Percentiles rank a stretch among this genome's conserved stretches.
Evolutionary conservation across 2,797 vertebrate species (phyloP).

Genomic region (Enteromius anoplus): DNA sequence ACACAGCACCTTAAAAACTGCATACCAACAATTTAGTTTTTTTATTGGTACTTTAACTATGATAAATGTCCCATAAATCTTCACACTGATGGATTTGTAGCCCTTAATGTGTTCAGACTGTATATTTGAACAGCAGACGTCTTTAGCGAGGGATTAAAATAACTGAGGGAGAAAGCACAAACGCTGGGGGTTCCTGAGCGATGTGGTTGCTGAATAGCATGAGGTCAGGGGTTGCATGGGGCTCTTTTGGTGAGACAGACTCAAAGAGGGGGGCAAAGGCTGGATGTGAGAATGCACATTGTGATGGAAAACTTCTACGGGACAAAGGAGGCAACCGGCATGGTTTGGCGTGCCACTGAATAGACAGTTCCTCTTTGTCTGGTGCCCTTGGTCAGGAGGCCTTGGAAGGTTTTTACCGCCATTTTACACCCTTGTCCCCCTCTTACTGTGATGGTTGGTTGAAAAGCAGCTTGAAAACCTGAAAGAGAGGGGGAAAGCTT

Average conservation of each 20-base stretch:
- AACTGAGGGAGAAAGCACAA: slow-evolving; percentile 60
- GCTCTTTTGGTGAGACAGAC: slow-evolving; percentile 64
- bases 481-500: slow-evolving; percentile 19
- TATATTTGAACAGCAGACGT: slow-evolving; percentile 51
- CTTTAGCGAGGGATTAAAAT: slow-evolving; percentile 63
- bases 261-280: slow-evolving; percentile 58
- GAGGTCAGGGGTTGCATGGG: slow-evolving; percentile 70
- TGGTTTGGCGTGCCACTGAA: slow-evolving; percentile 73
- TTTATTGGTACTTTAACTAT: background rate
- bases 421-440: slow-evolving; percentile 48
- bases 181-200: slow-evolving; percentile 72
- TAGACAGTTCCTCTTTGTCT: slow-evolving; percentile 78
- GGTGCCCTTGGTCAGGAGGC: slow-evolving; percentile 74
- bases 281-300: slow-evolving; percentile 76
- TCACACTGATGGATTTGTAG: slow-evolving; percentile 44
- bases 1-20: background rate
- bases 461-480: slow-evolving; percentile 48
- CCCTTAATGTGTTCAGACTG: slow-evolving; percentile 43
- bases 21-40: background rate
- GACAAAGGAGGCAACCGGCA: slow-evolving; percentile 77
- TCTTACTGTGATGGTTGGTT: slow-evolving; percentile 50
- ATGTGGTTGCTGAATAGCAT: slow-evolving; percentile 69
- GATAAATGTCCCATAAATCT: slow-evolving; percentile 15
- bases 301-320: slow-evolving; percentile 78
- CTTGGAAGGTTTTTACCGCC: slow-evolving; percentile 72